Conservation (phyloP, 2,888 invertebrate genomes). For the Chelonus formosanus region DNA sequence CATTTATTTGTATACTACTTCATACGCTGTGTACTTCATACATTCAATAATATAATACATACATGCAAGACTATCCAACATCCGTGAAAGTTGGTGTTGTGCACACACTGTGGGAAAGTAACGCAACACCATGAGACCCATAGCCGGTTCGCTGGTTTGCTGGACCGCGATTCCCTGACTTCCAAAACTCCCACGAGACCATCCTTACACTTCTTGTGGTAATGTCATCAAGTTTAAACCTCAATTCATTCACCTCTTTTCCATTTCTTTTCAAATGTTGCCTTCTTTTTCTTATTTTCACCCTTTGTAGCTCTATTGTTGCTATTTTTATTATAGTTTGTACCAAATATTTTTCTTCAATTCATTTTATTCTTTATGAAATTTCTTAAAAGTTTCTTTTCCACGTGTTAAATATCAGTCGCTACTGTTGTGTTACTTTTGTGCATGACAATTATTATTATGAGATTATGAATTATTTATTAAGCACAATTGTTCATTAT, state of each 20-base stretch:
- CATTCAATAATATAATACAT: constrained; percentile 10
- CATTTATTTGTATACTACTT: background rate
- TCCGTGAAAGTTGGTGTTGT: constrained; percentile 32
- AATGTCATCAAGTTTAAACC: constrained; percentile 19
- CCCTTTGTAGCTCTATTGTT: too few species aligned
- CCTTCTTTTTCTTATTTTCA: background rate
- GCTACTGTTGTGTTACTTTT: too few species aligned
- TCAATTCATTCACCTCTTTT: constrained; percentile 24
- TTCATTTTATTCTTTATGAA: too few species aligned
- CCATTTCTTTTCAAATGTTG: constrained; percentile 18
- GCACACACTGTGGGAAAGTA: constrained; percentile 57
- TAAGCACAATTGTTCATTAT: too few species aligned
- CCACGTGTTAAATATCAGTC: too few species aligned
- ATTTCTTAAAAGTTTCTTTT: too few species aligned
- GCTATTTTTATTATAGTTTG: too few species aligned
- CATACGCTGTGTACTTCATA: background rate
- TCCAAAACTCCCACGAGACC: constrained; percentile 40
- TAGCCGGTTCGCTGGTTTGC: constrained; percentile 42
- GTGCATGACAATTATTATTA: too few species aligned
- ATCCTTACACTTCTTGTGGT: constrained; percentile 20
- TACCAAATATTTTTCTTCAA: too few species aligned
- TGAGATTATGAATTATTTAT: too few species aligned
- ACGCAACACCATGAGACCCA: constrained; percentile 60
- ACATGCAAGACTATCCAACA: constrained; percentile 6
- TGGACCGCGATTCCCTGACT: constrained; percentile 55